Evolutionary conservation across 1,140 invertebrate genomes (phyloP).

Genomic region (Drosophila serrata): DNA sequence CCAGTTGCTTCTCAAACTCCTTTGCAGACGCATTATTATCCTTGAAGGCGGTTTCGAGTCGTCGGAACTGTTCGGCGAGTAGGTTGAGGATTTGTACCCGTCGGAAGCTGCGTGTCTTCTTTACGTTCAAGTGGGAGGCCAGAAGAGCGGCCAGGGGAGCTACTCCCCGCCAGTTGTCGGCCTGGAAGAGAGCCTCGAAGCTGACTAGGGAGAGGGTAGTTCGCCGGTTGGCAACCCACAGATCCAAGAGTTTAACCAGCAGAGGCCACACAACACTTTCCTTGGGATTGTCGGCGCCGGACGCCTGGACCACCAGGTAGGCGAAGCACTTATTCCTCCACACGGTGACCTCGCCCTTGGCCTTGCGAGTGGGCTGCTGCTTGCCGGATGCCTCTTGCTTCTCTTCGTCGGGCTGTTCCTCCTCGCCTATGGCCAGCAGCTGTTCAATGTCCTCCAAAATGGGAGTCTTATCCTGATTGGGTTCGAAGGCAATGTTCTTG

Average conservation of each 20-base stretch:
- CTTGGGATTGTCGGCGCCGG: background rate
- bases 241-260: slow-evolving; percentile 15
- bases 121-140: slow-evolving; percentile 5
- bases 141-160: slow-evolving; percentile 19
- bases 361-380: slow-evolving; percentile 10
- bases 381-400: background rate
- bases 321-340: slow-evolving; percentile 58
- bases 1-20: slow-evolving; percentile 29
- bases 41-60: slow-evolving; percentile 22
- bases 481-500: slow-evolving; percentile 13
- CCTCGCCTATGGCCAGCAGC: slow-evolving; percentile 21
- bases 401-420: slow-evolving; percentile 21
- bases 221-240: slow-evolving; percentile 36
- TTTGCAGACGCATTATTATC: slow-evolving; percentile 8
- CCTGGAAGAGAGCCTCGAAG: slow-evolving; percentile 46
- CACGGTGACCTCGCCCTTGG: slow-evolving; percentile 11
- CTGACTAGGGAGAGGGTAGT: slow-evolving; percentile 34
- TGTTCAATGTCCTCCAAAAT: slow-evolving; percentile 48
- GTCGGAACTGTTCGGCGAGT: slow-evolving; percentile 24
- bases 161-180: slow-evolving; percentile 43
- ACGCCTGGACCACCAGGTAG: slow-evolving; percentile 46
- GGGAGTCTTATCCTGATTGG: background rate
- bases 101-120: slow-evolving; percentile 33
- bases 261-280: slow-evolving; percentile 33
- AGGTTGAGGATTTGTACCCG: slow-evolving; percentile 48